Evolutionary conservation across 2,113 vertebrate genomes (phyloP).

Genomic region (Platanista minor): DNA sequence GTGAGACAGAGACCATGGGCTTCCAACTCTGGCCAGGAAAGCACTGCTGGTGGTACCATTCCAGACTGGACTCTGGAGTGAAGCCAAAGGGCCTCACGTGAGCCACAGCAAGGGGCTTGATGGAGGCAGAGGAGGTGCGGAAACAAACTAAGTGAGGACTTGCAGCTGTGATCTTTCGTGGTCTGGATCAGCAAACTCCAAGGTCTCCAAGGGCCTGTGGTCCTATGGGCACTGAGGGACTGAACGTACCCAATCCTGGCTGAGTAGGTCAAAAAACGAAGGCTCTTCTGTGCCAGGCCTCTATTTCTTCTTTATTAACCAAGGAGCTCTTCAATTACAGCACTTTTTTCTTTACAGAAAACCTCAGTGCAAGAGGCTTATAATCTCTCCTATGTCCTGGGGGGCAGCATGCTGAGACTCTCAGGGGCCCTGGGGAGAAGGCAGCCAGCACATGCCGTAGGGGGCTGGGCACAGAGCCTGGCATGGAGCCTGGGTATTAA

Average conservation of each 20-base stretch:
- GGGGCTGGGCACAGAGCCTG: not conserved
- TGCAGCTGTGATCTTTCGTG: not conserved
- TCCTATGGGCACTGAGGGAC: not conserved
- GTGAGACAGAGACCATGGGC: not conserved
- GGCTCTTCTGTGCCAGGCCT: not conserved
- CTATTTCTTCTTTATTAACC: conserved; percentile 38
- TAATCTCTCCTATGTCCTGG: conserved; percentile 22
- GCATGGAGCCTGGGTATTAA: not conserved
- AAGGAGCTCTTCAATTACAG: conserved; percentile 46
- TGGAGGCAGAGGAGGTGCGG: not conserved
- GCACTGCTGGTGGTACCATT: not conserved
- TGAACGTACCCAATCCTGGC: not conserved
- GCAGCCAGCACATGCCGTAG: not conserved
- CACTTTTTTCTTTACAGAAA: conserved; percentile 40
- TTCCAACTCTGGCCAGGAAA: not conserved
- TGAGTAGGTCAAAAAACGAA: not conserved
- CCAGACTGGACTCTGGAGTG: not conserved
- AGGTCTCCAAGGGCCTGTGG: not conserved
- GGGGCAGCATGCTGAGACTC: not conserved
- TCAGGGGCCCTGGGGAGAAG: not conserved
- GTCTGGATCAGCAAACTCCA: not conserved
- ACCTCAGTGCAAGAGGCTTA: conserved; percentile 32
- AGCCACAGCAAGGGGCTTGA: not conserved
- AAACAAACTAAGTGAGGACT: not conserved
- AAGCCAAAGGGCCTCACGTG: not conserved